Conservation (phyloP, 2,113 vertebrate genomes). For the Pheucticus melanocephalus region DNA sequence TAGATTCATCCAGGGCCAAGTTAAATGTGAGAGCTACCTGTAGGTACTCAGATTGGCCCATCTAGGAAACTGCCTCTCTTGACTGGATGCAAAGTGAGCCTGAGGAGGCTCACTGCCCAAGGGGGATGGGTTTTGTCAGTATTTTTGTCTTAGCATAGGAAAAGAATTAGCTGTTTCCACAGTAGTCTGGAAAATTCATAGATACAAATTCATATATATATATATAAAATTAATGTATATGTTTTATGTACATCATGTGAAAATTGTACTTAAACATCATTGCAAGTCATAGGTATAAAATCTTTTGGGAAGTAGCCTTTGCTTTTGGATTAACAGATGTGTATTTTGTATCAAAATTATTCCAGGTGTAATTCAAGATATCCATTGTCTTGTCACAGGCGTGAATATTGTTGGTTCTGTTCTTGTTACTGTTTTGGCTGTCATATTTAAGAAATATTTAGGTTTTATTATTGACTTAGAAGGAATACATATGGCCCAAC, state of each 20-base stretch:
- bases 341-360: not conserved
- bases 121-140: not conserved
- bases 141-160: not conserved
- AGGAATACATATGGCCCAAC: not conserved
- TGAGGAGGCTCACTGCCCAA: not conserved
- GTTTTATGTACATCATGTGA: not conserved
- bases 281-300: not conserved
- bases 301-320: not conserved
- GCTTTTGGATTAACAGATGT: not conserved
- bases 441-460: not conserved
- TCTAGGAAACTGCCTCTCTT: not conserved
- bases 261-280: not conserved
- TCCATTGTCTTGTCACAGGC: not conserved
- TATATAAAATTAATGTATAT: too few species aligned
- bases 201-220: too few species aligned
- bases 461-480: not conserved
- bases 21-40: not conserved
- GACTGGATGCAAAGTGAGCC: not conserved
- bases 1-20: not conserved
- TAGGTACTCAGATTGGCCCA: not conserved
- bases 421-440: not conserved
- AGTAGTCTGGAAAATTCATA: not conserved
- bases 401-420: not conserved
- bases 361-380: not conserved
- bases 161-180: not conserved